Evolutionary conservation across 2,113 vertebrate species (phyloP).

Genomic region (Clarias macrocephalus): DNA sequence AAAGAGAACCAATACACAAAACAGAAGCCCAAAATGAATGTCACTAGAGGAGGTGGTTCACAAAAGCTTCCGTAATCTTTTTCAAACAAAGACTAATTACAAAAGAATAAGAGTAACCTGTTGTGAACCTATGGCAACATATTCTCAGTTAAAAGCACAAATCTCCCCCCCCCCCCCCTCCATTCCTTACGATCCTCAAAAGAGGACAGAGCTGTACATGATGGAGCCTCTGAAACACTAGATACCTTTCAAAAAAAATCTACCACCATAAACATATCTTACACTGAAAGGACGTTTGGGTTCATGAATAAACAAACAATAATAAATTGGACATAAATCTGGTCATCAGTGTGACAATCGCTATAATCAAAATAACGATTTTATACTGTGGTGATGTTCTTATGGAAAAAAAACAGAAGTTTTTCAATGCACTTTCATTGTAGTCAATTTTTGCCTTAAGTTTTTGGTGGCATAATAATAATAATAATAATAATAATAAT

Average conservation of each 20-base stretch:
- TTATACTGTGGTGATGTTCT: neutral
- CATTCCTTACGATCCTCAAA: neutral
- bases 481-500: too few species aligned
- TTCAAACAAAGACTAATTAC: slow-evolving; percentile 37
- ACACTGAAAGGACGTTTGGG: slow-evolving; percentile 18
- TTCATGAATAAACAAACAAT: neutral
- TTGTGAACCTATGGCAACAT: slow-evolving; percentile 43
- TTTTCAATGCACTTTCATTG: neutral
- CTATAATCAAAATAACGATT: neutral
- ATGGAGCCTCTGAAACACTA: neutral
- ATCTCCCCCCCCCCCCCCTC: neutral
- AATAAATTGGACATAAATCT: neutral
- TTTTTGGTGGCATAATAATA: neutral
- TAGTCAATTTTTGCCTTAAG: neutral
- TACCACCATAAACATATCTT: slow-evolving; percentile 8
- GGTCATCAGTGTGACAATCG: neutral
- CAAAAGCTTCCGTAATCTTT: slow-evolving; percentile 4
- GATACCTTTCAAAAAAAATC: neutral
- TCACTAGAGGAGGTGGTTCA: slow-evolving; percentile 20
- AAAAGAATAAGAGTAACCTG: slow-evolving; percentile 38
- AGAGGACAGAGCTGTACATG: neutral
- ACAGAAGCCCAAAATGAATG: slow-evolving; percentile 48
- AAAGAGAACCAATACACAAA: slow-evolving; percentile 46
- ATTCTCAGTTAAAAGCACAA: slow-evolving; percentile 29
- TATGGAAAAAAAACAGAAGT: neutral